Percentiles rank a stretch among this genome's conserved stretches.
Evolutionary conservation across 2,888 invertebrate species (phyloP).

Genomic region (Syritta pipiens): DNA sequence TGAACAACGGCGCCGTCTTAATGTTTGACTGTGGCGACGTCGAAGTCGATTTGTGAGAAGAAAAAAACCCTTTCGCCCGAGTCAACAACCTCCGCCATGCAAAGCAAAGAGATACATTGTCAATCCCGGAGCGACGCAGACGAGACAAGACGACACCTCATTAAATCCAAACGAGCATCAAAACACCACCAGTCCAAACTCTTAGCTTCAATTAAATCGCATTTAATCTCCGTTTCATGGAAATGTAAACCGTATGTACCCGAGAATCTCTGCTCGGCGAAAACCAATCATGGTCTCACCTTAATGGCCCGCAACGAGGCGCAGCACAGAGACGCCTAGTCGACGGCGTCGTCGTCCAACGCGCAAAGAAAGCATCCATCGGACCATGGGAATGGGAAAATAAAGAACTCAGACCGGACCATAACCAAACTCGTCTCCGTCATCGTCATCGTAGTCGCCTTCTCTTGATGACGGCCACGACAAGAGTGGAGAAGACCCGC

Average conservation of each 20-base stretch:
- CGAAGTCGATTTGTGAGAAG: neutral
- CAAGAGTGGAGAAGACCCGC: neutral
- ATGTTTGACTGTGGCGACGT: too few species aligned
- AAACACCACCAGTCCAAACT: slow-evolving; percentile 30
- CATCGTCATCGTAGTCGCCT: slow-evolving; percentile 34
- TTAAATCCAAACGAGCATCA: slow-evolving; percentile 46
- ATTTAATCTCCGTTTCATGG: slow-evolving; percentile 62
- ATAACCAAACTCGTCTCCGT: slow-evolving; percentile 54
- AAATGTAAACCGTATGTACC: slow-evolving; percentile 40
- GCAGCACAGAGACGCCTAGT: slow-evolving; percentile 5
- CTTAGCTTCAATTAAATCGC: slow-evolving; percentile 61
- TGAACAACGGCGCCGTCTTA: too few species aligned
- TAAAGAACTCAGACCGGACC: slow-evolving; percentile 46
- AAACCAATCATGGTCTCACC: slow-evolving; percentile 64
- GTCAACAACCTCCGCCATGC: slow-evolving; percentile 11
- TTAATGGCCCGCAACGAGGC: slow-evolving; percentile 49
- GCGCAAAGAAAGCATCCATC: slow-evolving; percentile 39
- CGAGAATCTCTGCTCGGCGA: slow-evolving; percentile 32
- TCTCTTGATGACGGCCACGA: slow-evolving; percentile 19
- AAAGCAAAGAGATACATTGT: slow-evolving; percentile 30
- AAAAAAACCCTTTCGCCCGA: neutral
- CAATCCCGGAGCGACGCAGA: neutral
- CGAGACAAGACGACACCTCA: slow-evolving; percentile 48
- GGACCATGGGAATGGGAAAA: slow-evolving; percentile 34
- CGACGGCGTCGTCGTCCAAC: slow-evolving; percentile 14